Evolutionary conservation across 2,797 vertebrate species (phyloP), one percentile per base, ranked within the genome.

Genomic region (Botia almorhae): DNA sequence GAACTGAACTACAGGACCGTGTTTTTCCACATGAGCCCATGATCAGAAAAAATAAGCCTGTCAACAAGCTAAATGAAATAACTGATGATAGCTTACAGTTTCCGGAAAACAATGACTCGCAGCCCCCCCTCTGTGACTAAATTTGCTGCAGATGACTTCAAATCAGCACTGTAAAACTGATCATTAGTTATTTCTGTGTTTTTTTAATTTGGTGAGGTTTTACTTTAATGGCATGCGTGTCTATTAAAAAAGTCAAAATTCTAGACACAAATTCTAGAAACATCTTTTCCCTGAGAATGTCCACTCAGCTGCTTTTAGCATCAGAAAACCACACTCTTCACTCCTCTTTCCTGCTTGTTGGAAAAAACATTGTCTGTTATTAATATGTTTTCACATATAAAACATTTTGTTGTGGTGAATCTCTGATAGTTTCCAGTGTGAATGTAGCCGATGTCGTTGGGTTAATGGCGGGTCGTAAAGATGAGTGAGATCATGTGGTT

Each of bases 361-460:
- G 69, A n/a, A 72, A 65, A 67, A 78, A 82, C 72, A 74, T 14
- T 69, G 76, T 61, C 82, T 74, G 79, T 82, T 68, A 78, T 82
- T 80, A 81, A 85, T 85, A 76, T 80, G 69, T 76, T 81, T 79
- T 65, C 73, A 74, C 69, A 69, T 80, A 65, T 74, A 78, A 83
- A 83, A 76, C 50, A 64, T 79, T 79, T 69, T 69, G 63, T 74
- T 76, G 79, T 53, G 82, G 84, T 61, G 26, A 64, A 67, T 29
- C 21, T 36, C 73, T 85, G 80, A 83, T 83, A 60, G 73, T 80
- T 80, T 83, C 82, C 84, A 85, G 82, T 80, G 76, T 61, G n/a
- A 80, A 67, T 63, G 5, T 51, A 70, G 81, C 65, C 58, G 46
- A 70, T 58, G 69, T 70, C 58, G 67, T 70, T 73, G 79, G 81